Evolutionary conservation across 2,797 vertebrate species (phyloP).

Genomic region (Morus bassanus): DNA sequence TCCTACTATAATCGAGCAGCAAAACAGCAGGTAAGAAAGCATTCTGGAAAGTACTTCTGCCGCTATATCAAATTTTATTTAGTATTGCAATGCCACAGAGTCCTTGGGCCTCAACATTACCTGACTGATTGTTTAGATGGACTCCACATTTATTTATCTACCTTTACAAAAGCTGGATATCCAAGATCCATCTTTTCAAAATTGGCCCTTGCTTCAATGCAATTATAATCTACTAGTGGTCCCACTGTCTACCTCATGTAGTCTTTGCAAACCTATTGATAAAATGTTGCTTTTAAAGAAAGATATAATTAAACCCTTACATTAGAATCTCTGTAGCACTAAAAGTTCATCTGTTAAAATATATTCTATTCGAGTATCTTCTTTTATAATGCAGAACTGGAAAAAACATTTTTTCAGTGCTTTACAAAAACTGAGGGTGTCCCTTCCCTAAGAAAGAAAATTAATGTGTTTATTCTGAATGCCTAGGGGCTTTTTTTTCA

Average conservation of each 20-base stretch:
- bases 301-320: background rate
- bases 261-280: background rate
- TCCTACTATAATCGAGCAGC: background rate
- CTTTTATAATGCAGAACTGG: background rate
- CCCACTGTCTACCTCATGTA: background rate
- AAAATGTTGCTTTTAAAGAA: background rate
- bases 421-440: background rate
- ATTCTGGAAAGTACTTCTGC: background rate
- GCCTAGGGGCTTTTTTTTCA: background rate
- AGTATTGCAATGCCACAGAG: background rate
- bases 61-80: background rate
- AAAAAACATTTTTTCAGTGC: background rate
- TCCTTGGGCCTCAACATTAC: background rate
- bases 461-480: background rate
- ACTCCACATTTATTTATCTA: background rate
- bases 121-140: background rate
- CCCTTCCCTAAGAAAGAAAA: background rate
- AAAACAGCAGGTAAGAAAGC: background rate
- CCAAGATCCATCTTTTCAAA: background rate
- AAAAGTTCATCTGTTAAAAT: background rate
- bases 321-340: background rate
- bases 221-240: background rate
- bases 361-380: background rate
- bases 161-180: background rate
- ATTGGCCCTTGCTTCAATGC: background rate